phyloP scores from a whole-genome alignment of 2,888 invertebrate species.

The Noctuana brunneofusca region DNA sequence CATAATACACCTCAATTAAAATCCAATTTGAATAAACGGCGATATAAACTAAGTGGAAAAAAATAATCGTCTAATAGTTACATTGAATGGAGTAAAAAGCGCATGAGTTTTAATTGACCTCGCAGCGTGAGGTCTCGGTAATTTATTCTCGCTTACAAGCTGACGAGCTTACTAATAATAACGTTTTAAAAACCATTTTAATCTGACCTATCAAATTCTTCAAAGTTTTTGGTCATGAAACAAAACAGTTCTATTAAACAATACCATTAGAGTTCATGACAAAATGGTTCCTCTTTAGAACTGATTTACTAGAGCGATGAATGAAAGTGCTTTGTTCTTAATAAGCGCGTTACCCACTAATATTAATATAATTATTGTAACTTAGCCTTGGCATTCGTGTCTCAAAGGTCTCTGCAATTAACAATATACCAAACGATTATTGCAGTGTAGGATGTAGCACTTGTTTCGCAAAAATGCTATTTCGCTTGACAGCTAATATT shows the following conservation, averaged over 20 bases:
- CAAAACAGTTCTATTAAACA: no score
- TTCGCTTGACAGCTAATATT: conserved; percentile 31
- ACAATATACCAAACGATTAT: conserved; percentile 35
- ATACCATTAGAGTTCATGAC: background rate
- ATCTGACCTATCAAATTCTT: conserved; percentile 29
- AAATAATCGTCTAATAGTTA: conserved; percentile 39
- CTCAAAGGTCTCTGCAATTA: conserved; percentile 52
- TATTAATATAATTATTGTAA: conserved; percentile 43
- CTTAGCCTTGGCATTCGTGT: conserved; percentile 52
- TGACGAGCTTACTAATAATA: conserved; percentile 47
- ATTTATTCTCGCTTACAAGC: conserved; percentile 58
- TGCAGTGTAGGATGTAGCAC: conserved; percentile 39
- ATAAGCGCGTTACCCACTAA: conserved; percentile 36
- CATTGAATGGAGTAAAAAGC: conserved; percentile 54
- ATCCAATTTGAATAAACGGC: conserved; percentile 55
- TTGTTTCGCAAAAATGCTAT: conserved; percentile 36
- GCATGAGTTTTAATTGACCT: conserved; percentile 58
- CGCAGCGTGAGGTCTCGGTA: conserved; percentile 60
- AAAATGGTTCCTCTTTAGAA: background rate
- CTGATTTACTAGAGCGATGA: conserved; percentile 4
- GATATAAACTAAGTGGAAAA: conserved; percentile 48
- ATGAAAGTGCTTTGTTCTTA: conserved; percentile 30
- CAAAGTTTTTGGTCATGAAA: no score
- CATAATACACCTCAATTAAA: conserved; percentile 45
- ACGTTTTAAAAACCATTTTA: conserved; percentile 36